phyloP scores from a whole-genome alignment of 2,113 vertebrate genomes.

The Gobius niger region DNA sequence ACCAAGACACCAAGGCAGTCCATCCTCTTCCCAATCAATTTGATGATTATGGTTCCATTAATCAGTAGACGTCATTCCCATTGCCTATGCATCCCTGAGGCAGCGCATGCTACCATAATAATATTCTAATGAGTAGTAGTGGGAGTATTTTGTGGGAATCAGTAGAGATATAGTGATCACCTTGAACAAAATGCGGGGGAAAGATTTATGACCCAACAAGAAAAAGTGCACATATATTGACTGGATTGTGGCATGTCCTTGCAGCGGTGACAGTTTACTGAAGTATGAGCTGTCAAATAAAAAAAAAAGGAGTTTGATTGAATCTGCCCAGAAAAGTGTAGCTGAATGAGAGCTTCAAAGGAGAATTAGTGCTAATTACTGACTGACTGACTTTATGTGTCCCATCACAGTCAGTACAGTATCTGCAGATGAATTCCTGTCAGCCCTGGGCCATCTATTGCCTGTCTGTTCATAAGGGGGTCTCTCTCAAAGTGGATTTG shows the following conservation, averaged over 20 bases:
- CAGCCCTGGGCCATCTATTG: no score
- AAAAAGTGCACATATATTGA: slow-evolving; percentile 24
- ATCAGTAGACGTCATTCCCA: slow-evolving; percentile 2
- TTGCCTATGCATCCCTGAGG: slow-evolving; percentile 17
- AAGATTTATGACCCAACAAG: slow-evolving; percentile 15
- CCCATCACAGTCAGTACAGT: no score
- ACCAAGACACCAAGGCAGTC: no score
- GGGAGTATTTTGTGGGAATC: not conserved
- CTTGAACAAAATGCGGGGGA: slow-evolving; percentile 13
- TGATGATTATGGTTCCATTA: slow-evolving; percentile 24
- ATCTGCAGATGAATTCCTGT: no score
- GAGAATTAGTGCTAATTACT: no score
- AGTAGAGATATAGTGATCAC: slow-evolving; percentile 11
- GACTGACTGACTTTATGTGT: not conserved
- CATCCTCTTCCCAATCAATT: slow-evolving; percentile 16
- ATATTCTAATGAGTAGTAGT: slow-evolving; percentile 31
- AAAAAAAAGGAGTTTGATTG: slow-evolving; percentile 6
- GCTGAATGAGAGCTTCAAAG: slow-evolving; percentile 3
- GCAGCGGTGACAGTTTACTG: slow-evolving; percentile 1
- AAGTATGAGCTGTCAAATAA: not conserved
- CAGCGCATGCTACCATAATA: not conserved
- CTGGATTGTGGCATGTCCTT: slow-evolving; percentile 22
- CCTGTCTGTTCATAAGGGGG: no score
- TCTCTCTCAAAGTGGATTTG: no score
- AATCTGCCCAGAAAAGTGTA: slow-evolving; percentile 5